Evolutionary conservation across 1,140 invertebrate species (phyloP), one percentile per base, ranked within the genome.

Genomic region (Pseudomyrmex concolor): DNA sequence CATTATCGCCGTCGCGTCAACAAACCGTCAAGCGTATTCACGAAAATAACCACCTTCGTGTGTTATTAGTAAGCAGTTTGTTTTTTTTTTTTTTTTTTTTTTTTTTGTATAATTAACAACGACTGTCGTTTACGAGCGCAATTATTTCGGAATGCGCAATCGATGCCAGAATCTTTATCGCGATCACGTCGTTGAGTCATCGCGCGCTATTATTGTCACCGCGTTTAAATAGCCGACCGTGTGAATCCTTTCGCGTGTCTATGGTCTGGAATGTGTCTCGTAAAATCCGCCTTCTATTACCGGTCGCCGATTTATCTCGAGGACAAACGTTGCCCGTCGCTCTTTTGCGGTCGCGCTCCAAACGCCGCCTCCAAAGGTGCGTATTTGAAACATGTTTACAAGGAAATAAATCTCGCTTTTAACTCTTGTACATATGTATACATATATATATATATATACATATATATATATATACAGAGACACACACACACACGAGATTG

Each of bases 191-290:
- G 17, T 68, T 15, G 34, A 17, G 51, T 68, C 34, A 12, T 25
- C 48, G 34, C 9, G 34, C 9, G 25, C 62, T 77, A 68, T 78
- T 78, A 78, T 78, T 78, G 57, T 59, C 64, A 13, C 51, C 59
- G 34, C 34, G n/a, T 57, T 78, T 59, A 59, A 78, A 70, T 80
- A 71, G 43, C 66, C 22, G n/a, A 22, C 15, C 34, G 34, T 25
- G 54, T 15, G 19, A 25, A 80, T 57, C 70, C 43, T 50, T 59
- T 80, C 8, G 45, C 54, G 45, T 68, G 12, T 74, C 5, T 34
- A 74, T 51, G 59, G 45, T 71, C 22, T 70, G 54, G 76, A 80
- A 71, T 80, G 74, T 55, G 64, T 48, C 66, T 71, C 76, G n/a
- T 71, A 60, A 71, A 80, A 80, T 50, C 10, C 8, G 22, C 12